Percentiles rank a stretch among this genome's conserved stretches.
These are phyloP conservation scores for Tachyglossus aculeatus DNA, from an alignment of 2,797 vertebrate species.

Conservation along the genomic window DNA sequence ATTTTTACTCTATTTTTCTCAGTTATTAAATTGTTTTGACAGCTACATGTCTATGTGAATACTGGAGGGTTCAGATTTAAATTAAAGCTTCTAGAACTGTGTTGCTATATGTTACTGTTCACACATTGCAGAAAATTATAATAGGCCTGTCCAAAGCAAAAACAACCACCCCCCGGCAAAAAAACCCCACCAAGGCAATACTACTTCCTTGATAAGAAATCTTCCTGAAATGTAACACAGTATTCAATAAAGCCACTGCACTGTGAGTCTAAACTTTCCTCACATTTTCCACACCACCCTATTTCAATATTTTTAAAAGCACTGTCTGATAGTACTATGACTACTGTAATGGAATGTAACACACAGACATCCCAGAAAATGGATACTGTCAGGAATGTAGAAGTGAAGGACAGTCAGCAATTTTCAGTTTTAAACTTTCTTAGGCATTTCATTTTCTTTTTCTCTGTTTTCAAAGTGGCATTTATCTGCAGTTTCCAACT, in stretches of 20 bases:
- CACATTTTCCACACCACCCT: neutral
- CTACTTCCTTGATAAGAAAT: neutral
- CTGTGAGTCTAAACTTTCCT: too few species aligned
- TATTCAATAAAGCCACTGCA: neutral
- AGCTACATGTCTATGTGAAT: neutral
- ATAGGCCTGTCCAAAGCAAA: neutral
- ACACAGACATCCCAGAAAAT: neutral
- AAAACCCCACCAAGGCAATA: too few species aligned
- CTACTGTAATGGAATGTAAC: neutral
- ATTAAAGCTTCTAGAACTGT: neutral
- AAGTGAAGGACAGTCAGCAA: neutral
- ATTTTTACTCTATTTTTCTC: neutral
- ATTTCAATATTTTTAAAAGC: neutral
- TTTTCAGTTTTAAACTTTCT: neutral
- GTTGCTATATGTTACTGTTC: neutral
- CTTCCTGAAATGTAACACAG: neutral
- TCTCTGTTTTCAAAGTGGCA: neutral
- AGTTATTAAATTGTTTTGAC: neutral
- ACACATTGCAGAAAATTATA: neutral
- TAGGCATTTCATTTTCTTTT: neutral
- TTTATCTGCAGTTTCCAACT: too few species aligned
- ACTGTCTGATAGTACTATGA: neutral
- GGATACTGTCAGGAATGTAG: neutral
- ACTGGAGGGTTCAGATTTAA: neutral
- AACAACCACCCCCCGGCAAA: too few species aligned